phyloP scores from a whole-genome alignment of 2,888 invertebrate genomes.

The Caenorhabditis macrosperma region DNA sequence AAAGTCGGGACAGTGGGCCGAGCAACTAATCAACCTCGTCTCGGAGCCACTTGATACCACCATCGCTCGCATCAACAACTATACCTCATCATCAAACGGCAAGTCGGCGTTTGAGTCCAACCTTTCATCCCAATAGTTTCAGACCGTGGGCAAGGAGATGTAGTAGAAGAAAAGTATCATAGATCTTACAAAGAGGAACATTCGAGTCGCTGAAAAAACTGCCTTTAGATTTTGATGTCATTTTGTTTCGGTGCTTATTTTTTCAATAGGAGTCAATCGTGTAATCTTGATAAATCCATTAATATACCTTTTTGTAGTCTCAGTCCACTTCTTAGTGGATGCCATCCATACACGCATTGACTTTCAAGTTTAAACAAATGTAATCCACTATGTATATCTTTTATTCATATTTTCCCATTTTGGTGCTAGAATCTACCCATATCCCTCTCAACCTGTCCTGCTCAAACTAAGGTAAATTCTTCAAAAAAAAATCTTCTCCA shows the following conservation, averaged over 20 bases:
- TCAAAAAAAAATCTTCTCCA: constrained; percentile 29
- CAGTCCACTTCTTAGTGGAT: background rate
- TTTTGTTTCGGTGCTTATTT: constrained; percentile 38
- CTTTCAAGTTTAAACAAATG: constrained; percentile 5
- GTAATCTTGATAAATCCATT: constrained; percentile 15
- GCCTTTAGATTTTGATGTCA: constrained; percentile 44
- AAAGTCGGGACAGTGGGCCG: constrained; percentile 76
- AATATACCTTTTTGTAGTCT: background rate
- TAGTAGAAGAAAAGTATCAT: constrained; percentile 76
- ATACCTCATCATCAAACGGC: constrained; percentile 77
- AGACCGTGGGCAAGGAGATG: constrained; percentile 65
- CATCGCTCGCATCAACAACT: constrained; percentile 79
- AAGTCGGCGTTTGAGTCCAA: background rate
- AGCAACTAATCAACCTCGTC: constrained; percentile 80
- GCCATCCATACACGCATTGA: background rate
- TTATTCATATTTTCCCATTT: constrained; percentile 31
- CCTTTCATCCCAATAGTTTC: background rate
- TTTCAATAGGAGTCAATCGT: background rate
- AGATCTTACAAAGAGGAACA: constrained; percentile 73
- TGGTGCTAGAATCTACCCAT: constrained; percentile 53
- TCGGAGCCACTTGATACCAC: constrained; percentile 80
- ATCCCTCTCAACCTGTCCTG: constrained; percentile 44
- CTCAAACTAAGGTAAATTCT: constrained; percentile 33
- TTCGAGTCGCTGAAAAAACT: constrained; percentile 40
- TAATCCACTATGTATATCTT: constrained; percentile 41